phyloP scores from a whole-genome alignment of 2,888 invertebrate species.

The Drosophila lutescens region DNA sequence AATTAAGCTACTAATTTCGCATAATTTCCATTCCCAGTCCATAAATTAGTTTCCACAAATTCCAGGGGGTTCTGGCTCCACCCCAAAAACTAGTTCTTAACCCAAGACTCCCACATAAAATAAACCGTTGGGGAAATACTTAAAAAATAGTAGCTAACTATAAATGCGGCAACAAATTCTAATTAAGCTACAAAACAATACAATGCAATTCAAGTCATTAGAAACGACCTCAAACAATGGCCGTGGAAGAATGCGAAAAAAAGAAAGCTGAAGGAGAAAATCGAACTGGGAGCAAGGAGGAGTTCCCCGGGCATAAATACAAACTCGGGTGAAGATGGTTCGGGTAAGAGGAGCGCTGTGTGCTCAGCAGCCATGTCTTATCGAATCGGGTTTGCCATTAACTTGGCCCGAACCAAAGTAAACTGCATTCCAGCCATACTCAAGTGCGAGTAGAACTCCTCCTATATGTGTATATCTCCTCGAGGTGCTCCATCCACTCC shows the following conservation, averaged over 20 bases:
- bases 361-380: slow-evolving; percentile 66
- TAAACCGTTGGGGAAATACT: slow-evolving; percentile 12
- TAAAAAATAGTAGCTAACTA: slow-evolving; percentile 12
- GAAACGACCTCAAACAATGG: slow-evolving; percentile 60
- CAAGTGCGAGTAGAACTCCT: slow-evolving; percentile 49
- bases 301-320: slow-evolving; percentile 42
- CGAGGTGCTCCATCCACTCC: slow-evolving; percentile 1
- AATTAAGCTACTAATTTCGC: background rate
- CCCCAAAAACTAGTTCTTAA: slow-evolving; percentile 7
- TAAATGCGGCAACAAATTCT: slow-evolving; percentile 54
- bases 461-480: slow-evolving; percentile 5
- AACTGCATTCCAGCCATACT: slow-evolving; percentile 61
- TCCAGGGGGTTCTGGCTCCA: background rate
- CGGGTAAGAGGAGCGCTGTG: slow-evolving; percentile 18
- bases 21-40: slow-evolving; percentile 2
- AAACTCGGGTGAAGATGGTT: slow-evolving; percentile 23
- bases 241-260: slow-evolving; percentile 57
- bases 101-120: slow-evolving; percentile 33
- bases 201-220: slow-evolving; percentile 62
- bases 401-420: slow-evolving; percentile 53
- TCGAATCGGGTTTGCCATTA: slow-evolving; percentile 68
- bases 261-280: slow-evolving; percentile 46
- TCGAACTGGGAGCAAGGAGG: slow-evolving; percentile 33
- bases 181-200: slow-evolving; percentile 58
- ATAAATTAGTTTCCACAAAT: slow-evolving; percentile 15